Base-by-base conservation (phyloP, 1,140 invertebrate genomes). In the Ostrea denselamellosa region DNA sequence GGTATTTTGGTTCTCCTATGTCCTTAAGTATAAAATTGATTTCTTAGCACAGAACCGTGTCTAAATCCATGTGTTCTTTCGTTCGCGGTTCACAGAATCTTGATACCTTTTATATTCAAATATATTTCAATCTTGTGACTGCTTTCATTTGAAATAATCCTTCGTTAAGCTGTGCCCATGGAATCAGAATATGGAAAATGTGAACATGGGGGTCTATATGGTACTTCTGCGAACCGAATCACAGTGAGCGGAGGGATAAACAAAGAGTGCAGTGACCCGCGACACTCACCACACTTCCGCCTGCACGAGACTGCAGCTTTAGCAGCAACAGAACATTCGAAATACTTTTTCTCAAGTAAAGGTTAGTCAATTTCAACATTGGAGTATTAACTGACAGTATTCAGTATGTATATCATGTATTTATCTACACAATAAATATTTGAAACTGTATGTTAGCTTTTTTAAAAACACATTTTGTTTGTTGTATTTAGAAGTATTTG, bases 181-280 rank as follows among this genome's bases (percentile, higher is more conserved):
- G 17, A 62, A n/a, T 0, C n/a, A 17, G n/a, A 62, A 14, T 77
- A 22, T 0, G 90, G 90, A 0, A 90, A 90, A 88, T 90, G 90
- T 85, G 87, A 86, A 25, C 90, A 90, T 81, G 90, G 88, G 0
- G 28, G 52, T 56, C 28, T 17, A 8, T 12, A 52, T 51, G 71
- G 83, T 82, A 58, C 25, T 52, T 85, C 85, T 8, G 17, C 58
- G 2, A 83, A 28, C 7, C 83, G 3, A 17, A 44, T 44, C 34
- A 86, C 65, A 0, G 68, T 88, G 14, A 53, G 51, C n/a, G 90
- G 90, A 5, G 90, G 90, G 0, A 90, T 90, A 54, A 90, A 90
- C 83, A 90, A 90, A 34, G 90, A 90, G 10, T 85, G 88, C 4
- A 85, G 44, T 25, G 56, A 87, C 53, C 17, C 85, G 0, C 54